Conservation (phyloP, 1,140 invertebrate species). For the Aleiodes sp. region DNA sequence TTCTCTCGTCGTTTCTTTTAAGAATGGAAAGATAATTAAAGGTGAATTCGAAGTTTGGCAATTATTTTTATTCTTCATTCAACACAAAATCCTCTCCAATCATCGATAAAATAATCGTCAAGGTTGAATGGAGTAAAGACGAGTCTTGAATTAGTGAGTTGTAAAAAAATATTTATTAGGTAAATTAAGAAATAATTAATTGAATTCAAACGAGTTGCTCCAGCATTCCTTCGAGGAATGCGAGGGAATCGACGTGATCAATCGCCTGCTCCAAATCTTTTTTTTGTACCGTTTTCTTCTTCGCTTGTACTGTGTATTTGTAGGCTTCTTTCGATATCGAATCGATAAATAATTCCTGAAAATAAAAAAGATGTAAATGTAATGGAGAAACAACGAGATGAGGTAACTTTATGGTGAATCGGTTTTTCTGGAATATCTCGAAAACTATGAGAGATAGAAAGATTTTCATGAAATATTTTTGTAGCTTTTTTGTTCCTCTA, state of each 20-base stretch:
- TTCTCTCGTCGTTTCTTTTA: conserved; percentile 2
- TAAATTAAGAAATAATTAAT: conserved; percentile 18
- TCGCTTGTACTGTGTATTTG: conserved; percentile 74
- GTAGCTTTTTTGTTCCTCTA: no score
- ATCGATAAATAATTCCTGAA: conserved; percentile 86
- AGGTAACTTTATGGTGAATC: neutral
- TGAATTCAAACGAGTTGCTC: conserved; percentile 64
- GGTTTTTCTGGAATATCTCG: neutral
- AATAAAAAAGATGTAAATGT: conserved; percentile 45
- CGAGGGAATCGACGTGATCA: conserved; percentile 76
- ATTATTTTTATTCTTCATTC: neutral
- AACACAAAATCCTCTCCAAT: no score
- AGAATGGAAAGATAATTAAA: neutral
- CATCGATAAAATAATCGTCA: no score
- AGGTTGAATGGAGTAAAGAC: neutral
- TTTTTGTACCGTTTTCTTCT: conserved; percentile 85
- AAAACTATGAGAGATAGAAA: no score
- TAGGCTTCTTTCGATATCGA: conserved; percentile 81
- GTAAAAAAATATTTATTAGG: conserved; percentile 34
- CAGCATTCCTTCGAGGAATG: conserved; percentile 82
- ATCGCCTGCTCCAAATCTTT: conserved; percentile 81
- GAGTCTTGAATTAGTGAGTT: neutral
- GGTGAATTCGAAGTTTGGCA: conserved; percentile 1
- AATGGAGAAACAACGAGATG: conserved; percentile 39
- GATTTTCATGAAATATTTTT: no score